Percentiles rank a stretch among this genome's conserved stretches.
phyloP scores from a whole-genome alignment of 2,113 vertebrate genomes.

The Spheniscus mendiculus region DNA sequence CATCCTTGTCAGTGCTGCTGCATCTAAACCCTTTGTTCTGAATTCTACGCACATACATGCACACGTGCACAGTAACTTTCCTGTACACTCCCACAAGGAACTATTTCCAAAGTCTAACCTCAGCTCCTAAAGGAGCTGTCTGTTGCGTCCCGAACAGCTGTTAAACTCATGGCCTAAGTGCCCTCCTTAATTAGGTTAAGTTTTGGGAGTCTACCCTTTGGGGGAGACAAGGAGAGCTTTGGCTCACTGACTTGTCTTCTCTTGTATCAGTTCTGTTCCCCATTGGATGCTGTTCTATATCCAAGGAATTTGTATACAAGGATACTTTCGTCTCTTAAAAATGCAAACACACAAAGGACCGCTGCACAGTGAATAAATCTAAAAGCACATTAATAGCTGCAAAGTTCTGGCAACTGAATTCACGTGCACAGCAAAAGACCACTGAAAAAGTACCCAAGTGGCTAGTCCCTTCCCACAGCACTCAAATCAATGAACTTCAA shows the following conservation, averaged over 20 bases:
- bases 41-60: conserved; percentile 13
- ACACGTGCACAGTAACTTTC: neutral
- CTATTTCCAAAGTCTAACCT: neutral
- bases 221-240: neutral
- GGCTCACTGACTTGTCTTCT: neutral
- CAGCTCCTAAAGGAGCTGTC: neutral
- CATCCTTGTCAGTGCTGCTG: conserved; percentile 2
- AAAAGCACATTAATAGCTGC: neutral
- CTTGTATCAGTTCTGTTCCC: neutral
- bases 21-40: neutral
- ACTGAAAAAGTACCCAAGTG: neutral
- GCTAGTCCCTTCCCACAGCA: neutral
- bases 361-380: neutral
- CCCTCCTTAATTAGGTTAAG: conserved; percentile 29
- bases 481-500: neutral
- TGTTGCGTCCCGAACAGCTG: conserved; percentile 28
- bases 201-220: neutral
- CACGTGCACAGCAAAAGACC: neutral
- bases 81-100: neutral
- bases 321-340: neutral
- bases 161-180: neutral
- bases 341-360: neutral
- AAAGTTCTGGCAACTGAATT: neutral
- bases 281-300: neutral
- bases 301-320: neutral